phyloP scores from a whole-genome alignment of 2,797 vertebrate species.

The Todus mexicanus region DNA sequence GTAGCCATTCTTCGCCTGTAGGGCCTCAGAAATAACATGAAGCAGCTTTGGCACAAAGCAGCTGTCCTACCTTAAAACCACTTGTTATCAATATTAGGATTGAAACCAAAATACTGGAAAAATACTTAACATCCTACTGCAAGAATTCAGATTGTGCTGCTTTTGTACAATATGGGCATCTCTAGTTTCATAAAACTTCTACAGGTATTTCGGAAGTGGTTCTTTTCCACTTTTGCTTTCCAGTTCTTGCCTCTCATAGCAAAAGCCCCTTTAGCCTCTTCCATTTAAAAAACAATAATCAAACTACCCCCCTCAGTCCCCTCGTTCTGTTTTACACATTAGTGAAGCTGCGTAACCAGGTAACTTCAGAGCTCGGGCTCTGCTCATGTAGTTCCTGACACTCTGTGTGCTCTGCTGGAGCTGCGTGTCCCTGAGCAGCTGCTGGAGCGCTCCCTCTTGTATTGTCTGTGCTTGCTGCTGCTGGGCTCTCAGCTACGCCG shows the following conservation, averaged over 20 bases:
- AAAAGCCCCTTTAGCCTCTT: neutral
- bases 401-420: neutral
- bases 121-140: neutral
- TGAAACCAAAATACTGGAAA: neutral
- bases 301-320: neutral
- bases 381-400: rapidly evolving
- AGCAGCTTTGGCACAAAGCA: neutral
- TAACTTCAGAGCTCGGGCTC: neutral
- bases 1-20: neutral
- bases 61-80: neutral
- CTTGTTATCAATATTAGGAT: neutral
- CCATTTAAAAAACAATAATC: neutral
- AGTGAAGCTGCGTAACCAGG: neutral
- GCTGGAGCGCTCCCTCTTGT: neutral
- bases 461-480: neutral
- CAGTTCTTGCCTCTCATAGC: neutral
- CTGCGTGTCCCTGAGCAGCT: neutral
- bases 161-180: neutral
- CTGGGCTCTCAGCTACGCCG: neutral
- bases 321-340: neutral
- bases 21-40: neutral
- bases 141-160: neutral
- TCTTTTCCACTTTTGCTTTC: neutral
- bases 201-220: neutral
- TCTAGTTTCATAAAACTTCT: neutral